Percentiles rank a stretch among this genome's conserved stretches.
Evolutionary conservation across 2,888 invertebrate species (phyloP).

Genomic region (Tinea pellionella): DNA sequence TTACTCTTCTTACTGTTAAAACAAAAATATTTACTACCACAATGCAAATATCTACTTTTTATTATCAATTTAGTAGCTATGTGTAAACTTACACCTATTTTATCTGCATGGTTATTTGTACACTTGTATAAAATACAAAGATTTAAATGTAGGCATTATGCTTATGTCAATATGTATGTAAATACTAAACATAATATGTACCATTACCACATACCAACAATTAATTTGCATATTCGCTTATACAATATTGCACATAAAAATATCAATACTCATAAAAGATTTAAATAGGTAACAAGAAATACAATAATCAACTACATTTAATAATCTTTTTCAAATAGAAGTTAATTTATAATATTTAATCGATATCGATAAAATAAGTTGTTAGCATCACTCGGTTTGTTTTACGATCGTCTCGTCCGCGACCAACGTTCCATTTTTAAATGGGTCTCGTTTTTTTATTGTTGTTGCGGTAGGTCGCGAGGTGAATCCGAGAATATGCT

Average conservation of each 20-base stretch:
- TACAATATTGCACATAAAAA: slow-evolving; percentile 6
- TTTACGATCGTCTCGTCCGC: slow-evolving; percentile 56
- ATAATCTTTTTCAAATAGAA: not conserved
- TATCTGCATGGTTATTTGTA: not conserved
- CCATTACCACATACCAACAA: slow-evolving; percentile 1
- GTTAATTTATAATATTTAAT: not conserved
- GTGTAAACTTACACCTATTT: not conserved
- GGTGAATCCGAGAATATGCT: slow-evolving; percentile 24
- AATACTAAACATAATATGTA: not conserved
- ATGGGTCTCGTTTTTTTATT: slow-evolving; percentile 36
- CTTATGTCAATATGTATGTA: not conserved
- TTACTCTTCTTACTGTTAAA: no score
- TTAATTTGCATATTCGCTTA: not conserved
- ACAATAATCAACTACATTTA: not conserved
- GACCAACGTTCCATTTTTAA: slow-evolving; percentile 56
- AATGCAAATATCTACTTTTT: not conserved
- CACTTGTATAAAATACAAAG: not conserved
- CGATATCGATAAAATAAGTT: slow-evolving; percentile 4
- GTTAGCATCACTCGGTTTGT: slow-evolving; percentile 31
- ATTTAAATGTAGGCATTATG: not conserved
- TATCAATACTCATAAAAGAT: not conserved
- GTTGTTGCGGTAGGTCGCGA: slow-evolving; percentile 53
- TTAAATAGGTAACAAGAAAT: not conserved
- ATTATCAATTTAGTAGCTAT: not conserved
- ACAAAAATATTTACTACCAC: not conserved